Conservation (phyloP, 2,113 vertebrate species). For the Addax nasomaculatus region DNA sequence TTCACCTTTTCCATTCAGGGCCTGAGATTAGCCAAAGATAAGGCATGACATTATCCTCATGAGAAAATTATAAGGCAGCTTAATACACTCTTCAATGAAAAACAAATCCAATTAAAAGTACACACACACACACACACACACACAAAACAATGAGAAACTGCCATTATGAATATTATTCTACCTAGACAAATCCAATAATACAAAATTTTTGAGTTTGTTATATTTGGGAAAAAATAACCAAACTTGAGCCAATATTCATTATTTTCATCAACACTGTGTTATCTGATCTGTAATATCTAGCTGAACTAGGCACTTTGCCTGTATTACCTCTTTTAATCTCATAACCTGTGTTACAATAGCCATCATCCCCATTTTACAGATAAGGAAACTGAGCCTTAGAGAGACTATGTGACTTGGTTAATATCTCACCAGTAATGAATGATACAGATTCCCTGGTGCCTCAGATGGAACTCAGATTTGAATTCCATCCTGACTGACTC, state of each 20-base stretch:
- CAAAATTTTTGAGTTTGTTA: background rate
- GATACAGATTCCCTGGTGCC: no score
- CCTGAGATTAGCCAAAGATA: slow-evolving; percentile 27
- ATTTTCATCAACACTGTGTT: background rate
- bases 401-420: background rate
- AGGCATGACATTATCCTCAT: background rate
- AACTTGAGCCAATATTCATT: background rate
- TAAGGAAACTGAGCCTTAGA: background rate
- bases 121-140: background rate
- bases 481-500: background rate
- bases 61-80: slow-evolving; percentile 33
- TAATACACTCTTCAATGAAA: slow-evolving; percentile 17
- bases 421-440: background rate
- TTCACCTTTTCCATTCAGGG: background rate
- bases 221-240: background rate
- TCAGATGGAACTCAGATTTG: background rate
- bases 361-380: background rate
- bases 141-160: background rate
- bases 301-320: background rate
- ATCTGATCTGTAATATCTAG: background rate
- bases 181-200: slow-evolving; percentile 1
- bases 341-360: background rate
- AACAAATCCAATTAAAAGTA: slow-evolving; percentile 52
- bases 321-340: background rate
- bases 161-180: background rate